These are phyloP conservation scores for Rhincodon typus DNA, from an alignment of 2,797 vertebrate species.

Conservation along the genomic window DNA sequence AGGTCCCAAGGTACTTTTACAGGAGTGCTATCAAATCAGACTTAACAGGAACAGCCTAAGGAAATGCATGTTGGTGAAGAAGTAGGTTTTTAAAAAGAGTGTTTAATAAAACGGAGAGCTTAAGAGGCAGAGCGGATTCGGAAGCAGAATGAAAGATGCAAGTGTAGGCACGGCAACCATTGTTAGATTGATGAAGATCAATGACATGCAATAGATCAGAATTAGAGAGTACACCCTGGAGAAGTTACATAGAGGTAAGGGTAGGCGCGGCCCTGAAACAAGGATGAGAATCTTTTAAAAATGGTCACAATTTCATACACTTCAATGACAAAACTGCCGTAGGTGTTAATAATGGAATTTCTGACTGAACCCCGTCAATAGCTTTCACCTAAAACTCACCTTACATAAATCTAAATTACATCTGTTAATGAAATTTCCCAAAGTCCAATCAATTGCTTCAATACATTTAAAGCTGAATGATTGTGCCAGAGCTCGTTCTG, in stretches of 20 bases:
- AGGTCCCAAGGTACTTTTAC: not conserved
- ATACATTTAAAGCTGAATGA: not conserved
- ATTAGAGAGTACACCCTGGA: not conserved
- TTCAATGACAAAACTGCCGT: too few species aligned
- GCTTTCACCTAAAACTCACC: not conserved
- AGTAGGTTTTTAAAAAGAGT: not conserved
- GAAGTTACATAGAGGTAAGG: not conserved
- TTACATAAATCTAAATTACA: not conserved
- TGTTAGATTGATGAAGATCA: not conserved
- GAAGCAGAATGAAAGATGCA: not conserved
- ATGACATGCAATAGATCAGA: not conserved
- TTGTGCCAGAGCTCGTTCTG: not conserved
- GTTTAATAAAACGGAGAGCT: too few species aligned
- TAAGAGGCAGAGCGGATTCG: not conserved
- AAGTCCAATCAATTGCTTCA: not conserved
- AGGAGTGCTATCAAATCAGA: not conserved
- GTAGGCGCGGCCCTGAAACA: not conserved
- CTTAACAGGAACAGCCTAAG: not conserved
- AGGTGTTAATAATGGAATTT: not conserved
- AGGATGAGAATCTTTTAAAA: not conserved
- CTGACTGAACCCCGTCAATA: too few species aligned
- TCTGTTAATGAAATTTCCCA: not conserved
- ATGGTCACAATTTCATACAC: not conserved
- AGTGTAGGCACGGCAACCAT: not conserved
- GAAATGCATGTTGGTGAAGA: not conserved